Base-by-base conservation (phyloP, 2,113 vertebrate genomes). In the Serilophus lunatus region DNA sequence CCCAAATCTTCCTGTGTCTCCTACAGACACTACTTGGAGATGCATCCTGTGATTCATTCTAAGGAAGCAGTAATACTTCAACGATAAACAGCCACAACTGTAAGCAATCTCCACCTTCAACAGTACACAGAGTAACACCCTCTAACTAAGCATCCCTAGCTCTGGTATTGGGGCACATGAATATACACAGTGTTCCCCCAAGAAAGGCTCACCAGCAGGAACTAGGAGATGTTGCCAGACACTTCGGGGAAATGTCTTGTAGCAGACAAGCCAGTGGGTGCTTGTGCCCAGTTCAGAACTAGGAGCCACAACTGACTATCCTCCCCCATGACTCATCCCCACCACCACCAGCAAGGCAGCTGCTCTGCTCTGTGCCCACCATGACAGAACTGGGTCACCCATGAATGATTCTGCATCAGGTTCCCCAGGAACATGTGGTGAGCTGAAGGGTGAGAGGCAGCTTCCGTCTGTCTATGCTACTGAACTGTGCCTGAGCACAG, bases 371-470 rank as follows among this genome's bases (percentile, higher is more conserved):
- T 66, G 64, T 13, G 3, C 69, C 79, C 53, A 83, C 5, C 51
- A 71, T 96, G 94, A 94, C 83, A 86, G 91, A 97, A 96, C 60
- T 71, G 59, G 92, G 92, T 90, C 92, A 83, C 42, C 65, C 69
- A 35, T 31, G 51, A 96, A 92, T 20, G 72, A 82, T 86, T 86
- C 63, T 75, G 51, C 36, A 81, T 8, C 75, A 28, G 78, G 68
- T 31, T 90, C 72, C 50, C 35, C 68, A 51, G 47, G 63, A 96
- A 66, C 15, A 71, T 47, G 91, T 68, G 91, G 80, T 29, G 56
- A 51, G 68, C 86, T 74, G 80, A 87, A 72, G 75, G 71, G 75
- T 33, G 82, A 96, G 82, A 95, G 85, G 92, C 90, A 93, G 87
- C 56, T 92, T 74, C 94, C 13, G 33, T 96, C 94, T 94, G 82